phyloP scores from a whole-genome alignment of 1,140 invertebrate genomes.

The Scaptomyza pallida region DNA sequence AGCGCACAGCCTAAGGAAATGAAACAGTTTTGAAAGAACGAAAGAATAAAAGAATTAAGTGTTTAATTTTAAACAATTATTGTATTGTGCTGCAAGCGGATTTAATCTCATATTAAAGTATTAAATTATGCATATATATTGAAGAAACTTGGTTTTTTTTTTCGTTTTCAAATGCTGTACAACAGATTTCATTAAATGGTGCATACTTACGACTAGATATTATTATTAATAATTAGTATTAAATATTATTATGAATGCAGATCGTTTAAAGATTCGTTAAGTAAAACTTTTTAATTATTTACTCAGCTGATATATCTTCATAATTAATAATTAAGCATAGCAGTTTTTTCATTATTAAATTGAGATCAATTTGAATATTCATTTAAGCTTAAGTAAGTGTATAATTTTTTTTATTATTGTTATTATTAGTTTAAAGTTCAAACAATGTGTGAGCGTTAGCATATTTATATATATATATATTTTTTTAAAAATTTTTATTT shows the following conservation, averaged over 20 bases:
- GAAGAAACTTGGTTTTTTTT: conserved; percentile 4
- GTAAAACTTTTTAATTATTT: background rate
- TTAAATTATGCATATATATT: conserved; percentile 21
- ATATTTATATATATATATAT: conserved; percentile 4
- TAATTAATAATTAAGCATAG: background rate
- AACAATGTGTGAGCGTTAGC: conserved; percentile 6
- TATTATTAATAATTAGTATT: conserved; percentile 6
- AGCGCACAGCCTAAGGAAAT: conserved; percentile 73
- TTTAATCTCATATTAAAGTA: conserved; percentile 53
- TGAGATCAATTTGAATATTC: conserved; percentile 76
- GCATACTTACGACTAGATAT: conserved; percentile 53
- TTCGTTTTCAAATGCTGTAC: conserved; percentile 26
- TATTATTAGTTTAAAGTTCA: conserved; percentile 1
- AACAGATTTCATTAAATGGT: conserved; percentile 17
- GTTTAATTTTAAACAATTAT: conserved; percentile 14
- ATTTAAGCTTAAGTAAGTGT: conserved; percentile 7
- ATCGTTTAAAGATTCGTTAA: conserved; percentile 8
- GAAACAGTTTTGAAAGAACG: conserved; percentile 36
- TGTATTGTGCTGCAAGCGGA: conserved; percentile 32
- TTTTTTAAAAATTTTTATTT: no score
- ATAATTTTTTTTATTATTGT: background rate
- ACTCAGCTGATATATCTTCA: background rate
- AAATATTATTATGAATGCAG: conserved; percentile 33
- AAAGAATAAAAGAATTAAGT: conserved; percentile 18
- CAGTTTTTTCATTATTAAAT: conserved; percentile 16